Evolutionary conservation across 2,888 invertebrate species (phyloP).

Genomic region (Mylabris sibirica): DNA sequence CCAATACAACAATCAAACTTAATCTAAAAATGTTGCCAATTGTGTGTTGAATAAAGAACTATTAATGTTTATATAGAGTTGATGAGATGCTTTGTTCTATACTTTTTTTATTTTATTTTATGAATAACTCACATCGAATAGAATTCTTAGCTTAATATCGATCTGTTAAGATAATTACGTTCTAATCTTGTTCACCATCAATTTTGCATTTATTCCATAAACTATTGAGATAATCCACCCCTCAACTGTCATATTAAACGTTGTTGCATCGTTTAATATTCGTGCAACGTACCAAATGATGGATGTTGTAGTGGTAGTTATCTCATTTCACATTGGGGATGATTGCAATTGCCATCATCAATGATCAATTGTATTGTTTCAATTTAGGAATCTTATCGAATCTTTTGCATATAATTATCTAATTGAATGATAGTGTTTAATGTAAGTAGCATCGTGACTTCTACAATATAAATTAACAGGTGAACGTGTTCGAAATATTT

Average conservation of each 20-base stretch:
- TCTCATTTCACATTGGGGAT: neutral
- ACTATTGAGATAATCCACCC: neutral
- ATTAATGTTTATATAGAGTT: neutral
- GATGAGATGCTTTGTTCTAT: neutral
- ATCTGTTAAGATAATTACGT: too few species aligned
- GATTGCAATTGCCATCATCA: slow-evolving; percentile 24
- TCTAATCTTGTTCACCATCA: neutral
- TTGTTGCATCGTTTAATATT: slow-evolving; percentile 10
- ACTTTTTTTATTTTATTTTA: neutral
- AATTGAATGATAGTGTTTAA: slow-evolving; percentile 21
- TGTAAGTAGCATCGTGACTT: slow-evolving; percentile 33
- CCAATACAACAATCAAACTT: neutral
- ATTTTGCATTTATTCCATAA: neutral
- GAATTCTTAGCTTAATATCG: neutral
- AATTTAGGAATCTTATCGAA: slow-evolving; percentile 30
- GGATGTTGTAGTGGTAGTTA: slow-evolving; percentile 13
- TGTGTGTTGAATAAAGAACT: slow-evolving; percentile 2
- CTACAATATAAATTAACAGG: slow-evolving; percentile 30
- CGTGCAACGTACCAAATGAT: slow-evolving; percentile 4
- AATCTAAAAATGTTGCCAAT: neutral
- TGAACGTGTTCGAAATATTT: slow-evolving; percentile 41
- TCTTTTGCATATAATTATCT: slow-evolving; percentile 25
- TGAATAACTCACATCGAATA: neutral
- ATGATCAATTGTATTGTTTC: slow-evolving; percentile 25
- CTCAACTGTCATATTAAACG: neutral